Conservation (phyloP, 2,113 vertebrate species). For the Chaenocephalus aceratus region DNA sequence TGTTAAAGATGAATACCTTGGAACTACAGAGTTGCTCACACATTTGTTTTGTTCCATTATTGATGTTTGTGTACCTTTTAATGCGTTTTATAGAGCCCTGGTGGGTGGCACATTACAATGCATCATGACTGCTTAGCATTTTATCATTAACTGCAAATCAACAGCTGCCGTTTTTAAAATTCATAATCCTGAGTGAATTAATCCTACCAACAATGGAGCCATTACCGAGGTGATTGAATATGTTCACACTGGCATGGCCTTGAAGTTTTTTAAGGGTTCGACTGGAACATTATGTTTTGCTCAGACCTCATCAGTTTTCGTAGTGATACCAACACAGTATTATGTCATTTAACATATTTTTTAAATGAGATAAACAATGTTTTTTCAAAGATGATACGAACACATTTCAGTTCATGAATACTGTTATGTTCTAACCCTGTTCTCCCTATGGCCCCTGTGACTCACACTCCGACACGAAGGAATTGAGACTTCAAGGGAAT, state of each 20-base stretch:
- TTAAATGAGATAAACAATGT: too few relatives aligned
- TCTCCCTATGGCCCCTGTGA: not conserved
- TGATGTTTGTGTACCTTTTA: constrained; percentile 37
- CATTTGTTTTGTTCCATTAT: constrained; percentile 32
- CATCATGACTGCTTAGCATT: constrained; percentile 40
- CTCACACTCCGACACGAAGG: not conserved
- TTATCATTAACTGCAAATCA: constrained; percentile 52
- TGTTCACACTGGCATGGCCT: constrained; percentile 11
- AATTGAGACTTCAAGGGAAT: not conserved
- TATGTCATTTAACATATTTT: too few relatives aligned
- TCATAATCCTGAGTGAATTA: constrained; percentile 53
- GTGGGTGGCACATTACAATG: constrained; percentile 58
- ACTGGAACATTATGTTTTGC: not conserved
- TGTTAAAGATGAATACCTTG: not conserved
- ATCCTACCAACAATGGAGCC: constrained; percentile 39
- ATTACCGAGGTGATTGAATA: constrained; percentile 24
- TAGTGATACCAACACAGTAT: too few relatives aligned
- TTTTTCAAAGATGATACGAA: not conserved
- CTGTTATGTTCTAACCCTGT: not conserved
- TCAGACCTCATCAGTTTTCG: not conserved
- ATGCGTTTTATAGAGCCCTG: constrained; percentile 45
- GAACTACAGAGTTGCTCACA: constrained; percentile 19
- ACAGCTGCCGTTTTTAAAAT: constrained; percentile 51
- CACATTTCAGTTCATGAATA: not conserved
- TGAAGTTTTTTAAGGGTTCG: constrained; percentile 23